Evolutionary conservation across 2,888 invertebrate genomes (phyloP).

Genomic region (Oxystoma pomonae): DNA sequence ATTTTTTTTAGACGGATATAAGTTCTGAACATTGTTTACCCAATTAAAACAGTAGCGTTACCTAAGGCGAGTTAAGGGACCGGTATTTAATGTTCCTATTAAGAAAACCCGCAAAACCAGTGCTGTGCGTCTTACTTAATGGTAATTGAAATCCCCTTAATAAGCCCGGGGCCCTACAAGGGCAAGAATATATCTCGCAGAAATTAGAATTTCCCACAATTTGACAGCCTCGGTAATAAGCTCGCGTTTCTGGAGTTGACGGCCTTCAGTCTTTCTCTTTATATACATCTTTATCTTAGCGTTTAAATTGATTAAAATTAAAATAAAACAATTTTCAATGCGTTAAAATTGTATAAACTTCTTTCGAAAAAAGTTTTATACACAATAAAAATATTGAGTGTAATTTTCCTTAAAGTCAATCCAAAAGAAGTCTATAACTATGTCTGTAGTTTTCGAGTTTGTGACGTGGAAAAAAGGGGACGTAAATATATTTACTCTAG

Average conservation of each 20-base stretch:
- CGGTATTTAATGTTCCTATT: background rate
- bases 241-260: background rate
- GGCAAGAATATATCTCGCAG: conserved; percentile 4
- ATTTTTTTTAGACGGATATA: background rate
- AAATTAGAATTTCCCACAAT: conserved; percentile 4
- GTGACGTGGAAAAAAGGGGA: too few species aligned
- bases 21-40: background rate
- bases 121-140: background rate
- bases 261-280: background rate
- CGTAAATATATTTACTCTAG: too few species aligned
- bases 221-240: background rate
- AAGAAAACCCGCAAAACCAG: background rate
- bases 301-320: background rate
- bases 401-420: too few species aligned
- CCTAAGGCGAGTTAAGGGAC: background rate
- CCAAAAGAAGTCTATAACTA: too few species aligned
- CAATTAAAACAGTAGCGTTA: background rate
- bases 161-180: conserved; percentile 2
- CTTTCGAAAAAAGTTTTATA: too few species aligned
- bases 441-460: too few species aligned
- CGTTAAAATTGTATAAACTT: too few species aligned
- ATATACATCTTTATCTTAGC: too few species aligned
- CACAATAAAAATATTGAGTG: too few species aligned
- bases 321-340: too few species aligned
- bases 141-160: conserved; percentile 1